Evolutionary conservation across 1,140 invertebrate species (phyloP).

Genomic region (Solenopsis fugax): DNA sequence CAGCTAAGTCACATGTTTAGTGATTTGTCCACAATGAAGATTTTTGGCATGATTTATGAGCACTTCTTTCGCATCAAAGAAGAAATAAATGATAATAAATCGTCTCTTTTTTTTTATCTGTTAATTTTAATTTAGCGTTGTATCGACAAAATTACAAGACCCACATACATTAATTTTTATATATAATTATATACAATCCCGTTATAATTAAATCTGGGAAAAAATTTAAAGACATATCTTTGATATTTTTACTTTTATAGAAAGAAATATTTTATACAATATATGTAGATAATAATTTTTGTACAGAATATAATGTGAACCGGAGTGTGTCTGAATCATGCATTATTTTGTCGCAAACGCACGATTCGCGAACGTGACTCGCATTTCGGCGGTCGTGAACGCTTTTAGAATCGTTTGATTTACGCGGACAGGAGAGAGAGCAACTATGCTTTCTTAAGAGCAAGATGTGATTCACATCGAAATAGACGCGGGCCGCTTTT

Average conservation of each 20-base stretch:
- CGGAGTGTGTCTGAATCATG: neutral
- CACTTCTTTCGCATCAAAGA: neutral
- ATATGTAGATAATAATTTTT: neutral
- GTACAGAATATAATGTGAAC: neutral
- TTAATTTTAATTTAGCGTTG: slow-evolving; percentile 9
- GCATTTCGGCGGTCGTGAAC: slow-evolving; percentile 36
- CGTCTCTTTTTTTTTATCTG: neutral
- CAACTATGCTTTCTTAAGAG: slow-evolving; percentile 33
- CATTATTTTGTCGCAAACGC: slow-evolving; percentile 33
- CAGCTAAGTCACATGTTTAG: neutral
- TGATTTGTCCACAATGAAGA: slow-evolving; percentile 11
- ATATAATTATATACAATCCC: too few relatives aligned
- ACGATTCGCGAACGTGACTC: slow-evolving; percentile 19
- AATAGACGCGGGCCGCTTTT: slow-evolving; percentile 50
- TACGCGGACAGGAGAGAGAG: slow-evolving; percentile 16
- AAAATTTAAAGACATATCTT: neutral
- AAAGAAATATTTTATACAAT: neutral
- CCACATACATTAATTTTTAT: neutral
- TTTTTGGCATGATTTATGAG: neutral
- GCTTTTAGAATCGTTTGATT: slow-evolving; percentile 40
- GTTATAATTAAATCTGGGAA: neutral
- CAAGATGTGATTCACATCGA: slow-evolving; percentile 50
- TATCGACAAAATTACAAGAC: neutral
- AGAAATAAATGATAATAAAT: slow-evolving; percentile 4
- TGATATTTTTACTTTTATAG: neutral